A percentile compares a stretch with the other conserved stretches of the same genome.
Evolutionary conservation across 2,888 invertebrate species (phyloP).

Genomic region (Norana najaformis): DNA sequence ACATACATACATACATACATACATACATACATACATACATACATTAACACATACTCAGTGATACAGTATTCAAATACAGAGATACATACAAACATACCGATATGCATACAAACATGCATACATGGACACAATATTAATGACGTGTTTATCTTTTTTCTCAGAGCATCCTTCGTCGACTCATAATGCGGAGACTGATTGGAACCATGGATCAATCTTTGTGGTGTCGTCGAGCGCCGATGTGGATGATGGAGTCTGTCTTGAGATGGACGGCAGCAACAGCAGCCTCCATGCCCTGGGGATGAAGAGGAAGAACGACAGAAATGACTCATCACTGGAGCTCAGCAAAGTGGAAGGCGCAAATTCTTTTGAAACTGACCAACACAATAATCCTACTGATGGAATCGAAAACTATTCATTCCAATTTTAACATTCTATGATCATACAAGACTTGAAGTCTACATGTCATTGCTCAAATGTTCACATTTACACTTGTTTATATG

Average conservation of each 20-base stretch:
- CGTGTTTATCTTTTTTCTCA: not conserved
- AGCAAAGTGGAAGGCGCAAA: not conserved
- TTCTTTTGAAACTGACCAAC: not conserved
- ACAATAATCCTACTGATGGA: not conserved
- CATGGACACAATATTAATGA: not conserved
- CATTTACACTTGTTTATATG: no score
- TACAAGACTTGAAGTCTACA: not conserved
- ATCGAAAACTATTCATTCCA: not conserved
- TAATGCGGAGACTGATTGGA: not conserved
- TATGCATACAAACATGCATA: not conserved
- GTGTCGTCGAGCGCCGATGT: not conserved
- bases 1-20: no score
- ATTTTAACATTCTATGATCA: not conserved
- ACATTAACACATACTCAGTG: not conserved
- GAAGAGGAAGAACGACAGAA: not conserved
- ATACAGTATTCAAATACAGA: not conserved
- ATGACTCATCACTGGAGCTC: not conserved
- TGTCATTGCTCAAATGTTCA: no score
- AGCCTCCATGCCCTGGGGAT: not conserved
- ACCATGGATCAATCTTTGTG: not conserved
- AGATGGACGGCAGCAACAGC: not conserved
- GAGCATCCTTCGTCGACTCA: not conserved
- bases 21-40: not conserved
- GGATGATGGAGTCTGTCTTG: not conserved
- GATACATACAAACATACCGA: no score